phyloP scores from a whole-genome alignment of 2,888 invertebrate genomes.

The Drosophila peninsularis region DNA sequence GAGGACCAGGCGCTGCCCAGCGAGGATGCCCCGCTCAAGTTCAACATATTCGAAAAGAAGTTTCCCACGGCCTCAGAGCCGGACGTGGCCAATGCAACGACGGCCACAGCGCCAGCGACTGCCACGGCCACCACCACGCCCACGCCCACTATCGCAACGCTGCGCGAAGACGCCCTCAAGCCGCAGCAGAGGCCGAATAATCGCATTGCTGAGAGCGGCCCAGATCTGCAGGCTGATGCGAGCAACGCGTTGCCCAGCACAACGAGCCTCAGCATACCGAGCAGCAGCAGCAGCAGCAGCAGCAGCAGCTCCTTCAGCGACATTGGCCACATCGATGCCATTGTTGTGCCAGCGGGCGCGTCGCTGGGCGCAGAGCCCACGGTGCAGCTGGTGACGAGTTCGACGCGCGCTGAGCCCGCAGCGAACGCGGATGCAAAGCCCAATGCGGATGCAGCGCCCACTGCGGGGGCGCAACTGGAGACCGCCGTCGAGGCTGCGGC shows the following conservation, averaged over 20 bases:
- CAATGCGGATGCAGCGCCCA: not conserved
- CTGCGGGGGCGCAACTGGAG: not conserved
- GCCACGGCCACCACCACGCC: conserved; percentile 31
- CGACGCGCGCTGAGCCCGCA: conserved; percentile 35
- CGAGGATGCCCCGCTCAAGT: conserved; percentile 83
- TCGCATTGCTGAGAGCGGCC: conserved; percentile 33
- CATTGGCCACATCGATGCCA: conserved; percentile 78
- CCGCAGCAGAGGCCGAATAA: conserved; percentile 15
- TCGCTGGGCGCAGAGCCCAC: conserved; percentile 17
- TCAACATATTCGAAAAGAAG: conserved; percentile 83
- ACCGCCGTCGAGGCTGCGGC: not conserved
- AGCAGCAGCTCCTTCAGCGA: conserved; percentile 19
- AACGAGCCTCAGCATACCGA: conserved; percentile 33
- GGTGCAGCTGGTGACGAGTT: conserved; percentile 71
- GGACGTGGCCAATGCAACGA: conserved; percentile 27
- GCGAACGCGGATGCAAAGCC: conserved; percentile 16
- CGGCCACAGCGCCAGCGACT: conserved; percentile 14
- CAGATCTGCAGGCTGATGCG: conserved; percentile 56
- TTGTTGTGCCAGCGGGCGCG: conserved; percentile 75
- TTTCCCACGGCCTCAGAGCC: conserved; percentile 66
- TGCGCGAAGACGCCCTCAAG: conserved; percentile 33
- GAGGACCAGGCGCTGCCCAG: conserved; percentile 71
- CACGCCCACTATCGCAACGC: conserved; percentile 27
- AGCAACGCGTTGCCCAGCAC: conserved; percentile 54
- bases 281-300: conserved; percentile 35